Evolutionary conservation across 2,113 vertebrate genomes (phyloP).

Genomic region (Mionectes macconnelli): DNA sequence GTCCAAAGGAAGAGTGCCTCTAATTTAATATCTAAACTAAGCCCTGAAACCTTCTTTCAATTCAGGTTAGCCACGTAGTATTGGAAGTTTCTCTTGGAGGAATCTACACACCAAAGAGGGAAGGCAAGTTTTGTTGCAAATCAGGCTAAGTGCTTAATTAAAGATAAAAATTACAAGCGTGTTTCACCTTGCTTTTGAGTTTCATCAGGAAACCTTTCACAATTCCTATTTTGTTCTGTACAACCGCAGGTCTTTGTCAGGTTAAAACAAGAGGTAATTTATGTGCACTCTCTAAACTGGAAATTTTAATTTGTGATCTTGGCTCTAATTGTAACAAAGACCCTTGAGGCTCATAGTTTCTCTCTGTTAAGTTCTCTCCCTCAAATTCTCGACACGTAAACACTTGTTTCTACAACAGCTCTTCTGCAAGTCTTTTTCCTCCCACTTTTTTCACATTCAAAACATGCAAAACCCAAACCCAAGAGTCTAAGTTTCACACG

Average conservation of each 20-base stretch:
- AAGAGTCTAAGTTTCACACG: not conserved
- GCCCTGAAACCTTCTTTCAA: not conserved
- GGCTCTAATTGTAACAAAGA: not conserved
- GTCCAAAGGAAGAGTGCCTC: not conserved
- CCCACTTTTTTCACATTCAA: not conserved
- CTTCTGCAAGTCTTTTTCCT: not conserved
- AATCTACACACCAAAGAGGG: not conserved
- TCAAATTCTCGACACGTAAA: not conserved
- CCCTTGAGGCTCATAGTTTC: slow-evolving; percentile 30
- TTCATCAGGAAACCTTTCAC: slow-evolving; percentile 27
- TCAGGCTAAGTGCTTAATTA: slow-evolving; percentile 25
- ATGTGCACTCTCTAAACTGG: not conserved
- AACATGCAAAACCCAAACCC: not conserved
- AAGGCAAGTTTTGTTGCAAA: not conserved
- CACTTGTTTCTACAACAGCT: slow-evolving; percentile 7
- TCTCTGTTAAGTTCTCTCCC: not conserved
- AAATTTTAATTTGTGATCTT: slow-evolving; percentile 25
- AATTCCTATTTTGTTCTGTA: slow-evolving; percentile 1
- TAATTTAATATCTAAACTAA: not conserved
- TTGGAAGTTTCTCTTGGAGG: not conserved
- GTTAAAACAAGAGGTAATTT: slow-evolving; percentile 47
- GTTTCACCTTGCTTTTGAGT: slow-evolving; percentile 44
- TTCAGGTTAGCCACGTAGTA: not conserved
- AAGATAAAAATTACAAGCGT: not conserved
- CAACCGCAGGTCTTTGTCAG: not conserved